phyloP scores from a whole-genome alignment of 2,888 invertebrate genomes.

The Dorcus parallelipipedus region DNA sequence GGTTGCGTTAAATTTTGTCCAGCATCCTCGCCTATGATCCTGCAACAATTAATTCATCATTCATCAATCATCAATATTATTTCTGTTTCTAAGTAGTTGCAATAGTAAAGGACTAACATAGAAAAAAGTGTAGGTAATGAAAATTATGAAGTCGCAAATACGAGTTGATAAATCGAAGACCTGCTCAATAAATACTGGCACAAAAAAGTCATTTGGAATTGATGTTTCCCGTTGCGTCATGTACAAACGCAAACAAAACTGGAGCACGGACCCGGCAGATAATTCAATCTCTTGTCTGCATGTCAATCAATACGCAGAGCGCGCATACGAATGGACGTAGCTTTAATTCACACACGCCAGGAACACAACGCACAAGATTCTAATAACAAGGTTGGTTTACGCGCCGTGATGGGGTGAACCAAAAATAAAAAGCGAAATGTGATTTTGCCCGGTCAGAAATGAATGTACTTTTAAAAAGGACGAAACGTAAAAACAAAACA shows the following conservation, averaged over 20 bases:
- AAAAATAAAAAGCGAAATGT: too few species aligned
- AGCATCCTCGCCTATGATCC: too few species aligned
- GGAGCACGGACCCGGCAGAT: slow-evolving; percentile 4
- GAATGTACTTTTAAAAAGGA: too few species aligned
- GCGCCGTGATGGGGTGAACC: too few species aligned
- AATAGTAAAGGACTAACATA: background rate
- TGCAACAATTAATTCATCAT: too few species aligned
- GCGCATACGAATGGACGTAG: slow-evolving; percentile 9
- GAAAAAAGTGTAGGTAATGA: background rate
- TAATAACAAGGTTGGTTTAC: slow-evolving; percentile 1
- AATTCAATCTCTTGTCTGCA: slow-evolving; percentile 9
- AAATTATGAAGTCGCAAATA: background rate
- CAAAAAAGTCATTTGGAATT: background rate
- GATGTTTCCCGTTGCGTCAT: background rate
- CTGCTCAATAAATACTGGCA: background rate
- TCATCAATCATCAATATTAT: too few species aligned
- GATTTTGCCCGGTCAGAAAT: too few species aligned
- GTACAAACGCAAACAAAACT: slow-evolving; percentile 3
- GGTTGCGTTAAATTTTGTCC: too few species aligned
- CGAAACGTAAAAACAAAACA: too few species aligned
- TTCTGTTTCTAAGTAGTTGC: background rate
- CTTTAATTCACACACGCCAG: slow-evolving; percentile 9
- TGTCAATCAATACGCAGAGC: slow-evolving; percentile 9
- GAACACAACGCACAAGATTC: slow-evolving; percentile 3
- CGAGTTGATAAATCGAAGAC: background rate